phyloP scores from a whole-genome alignment of 1,140 invertebrate species.

The Pygmarrhopalites habei region DNA sequence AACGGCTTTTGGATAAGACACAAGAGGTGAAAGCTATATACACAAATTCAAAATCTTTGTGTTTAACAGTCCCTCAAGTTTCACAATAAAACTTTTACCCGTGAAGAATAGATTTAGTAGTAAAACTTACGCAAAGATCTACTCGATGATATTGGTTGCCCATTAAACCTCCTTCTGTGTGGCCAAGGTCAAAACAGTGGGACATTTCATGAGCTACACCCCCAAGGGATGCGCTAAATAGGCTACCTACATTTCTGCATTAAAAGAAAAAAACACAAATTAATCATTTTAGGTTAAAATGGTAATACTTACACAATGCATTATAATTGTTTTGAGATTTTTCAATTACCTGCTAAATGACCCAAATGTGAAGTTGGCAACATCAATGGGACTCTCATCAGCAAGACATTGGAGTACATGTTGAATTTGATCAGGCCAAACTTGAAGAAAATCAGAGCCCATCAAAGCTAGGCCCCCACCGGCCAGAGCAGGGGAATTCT shows the following conservation, averaged over 20 bases:
- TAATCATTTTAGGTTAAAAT: background rate
- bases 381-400: constrained; percentile 8
- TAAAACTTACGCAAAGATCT: constrained; percentile 49
- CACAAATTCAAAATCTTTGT: too few relatives aligned
- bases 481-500: constrained; percentile 73
- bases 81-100: too few relatives aligned
- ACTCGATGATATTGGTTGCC: constrained; percentile 85
- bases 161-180: constrained; percentile 87
- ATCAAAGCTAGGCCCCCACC: constrained; percentile 84
- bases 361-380: constrained; percentile 7
- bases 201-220: constrained; percentile 90
- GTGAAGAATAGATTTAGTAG: too few relatives aligned
- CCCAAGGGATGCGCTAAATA: constrained; percentile 83
- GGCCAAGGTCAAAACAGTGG: constrained; percentile 89
- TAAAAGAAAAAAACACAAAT: constrained; percentile 1
- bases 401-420: constrained; percentile 51
- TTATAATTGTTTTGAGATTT: background rate
- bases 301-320: background rate
- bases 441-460: constrained; percentile 80
- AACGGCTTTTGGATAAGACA: constrained; percentile 26
- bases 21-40: constrained; percentile 25
- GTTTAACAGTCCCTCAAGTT: too few relatives aligned
- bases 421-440: constrained; percentile 70
- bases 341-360: constrained; percentile 13
- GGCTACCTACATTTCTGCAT: constrained; percentile 72